Percentiles rank a stretch among this genome's conserved stretches.
These are phyloP conservation scores for Leptopterna dolabrata DNA, from an alignment of 2,888 invertebrate species.

Conservation along the genomic window DNA sequence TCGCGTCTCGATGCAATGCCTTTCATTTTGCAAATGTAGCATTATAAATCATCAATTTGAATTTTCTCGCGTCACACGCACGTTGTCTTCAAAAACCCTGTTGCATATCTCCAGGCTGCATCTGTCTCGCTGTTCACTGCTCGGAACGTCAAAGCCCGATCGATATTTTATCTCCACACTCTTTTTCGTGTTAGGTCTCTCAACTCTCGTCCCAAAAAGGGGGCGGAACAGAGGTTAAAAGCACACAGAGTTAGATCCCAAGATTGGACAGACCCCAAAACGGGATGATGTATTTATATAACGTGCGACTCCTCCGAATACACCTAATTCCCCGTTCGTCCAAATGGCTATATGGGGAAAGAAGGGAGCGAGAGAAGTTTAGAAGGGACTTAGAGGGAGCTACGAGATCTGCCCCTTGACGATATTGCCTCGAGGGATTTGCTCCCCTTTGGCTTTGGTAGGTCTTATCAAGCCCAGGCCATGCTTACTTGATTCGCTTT, in stretches of 20 bases:
- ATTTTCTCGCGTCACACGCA: too few species aligned
- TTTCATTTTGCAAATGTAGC: too few species aligned
- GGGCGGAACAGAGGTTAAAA: neutral
- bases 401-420: conserved; percentile 22
- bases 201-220: neutral
- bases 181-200: neutral
- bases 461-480: neutral
- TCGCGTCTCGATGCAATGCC: too few species aligned
- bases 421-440: conserved; percentile 38
- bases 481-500: conserved; percentile 22
- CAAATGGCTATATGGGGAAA: neutral
- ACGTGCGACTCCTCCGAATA: neutral
- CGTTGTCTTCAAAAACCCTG: too few species aligned
- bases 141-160: neutral
- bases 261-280: conserved; percentile 7
- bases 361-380: neutral
- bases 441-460: neutral
- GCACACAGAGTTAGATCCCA: neutral
- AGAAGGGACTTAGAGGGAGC: neutral
- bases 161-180: neutral
- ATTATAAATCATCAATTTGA: too few species aligned
- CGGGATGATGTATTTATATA: conserved; percentile 2
- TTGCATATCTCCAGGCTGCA: neutral
- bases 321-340: neutral
- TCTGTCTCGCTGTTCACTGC: neutral